Base-by-base conservation (phyloP, 2,113 vertebrate genomes). In the Burhinus bistriatus region DNA sequence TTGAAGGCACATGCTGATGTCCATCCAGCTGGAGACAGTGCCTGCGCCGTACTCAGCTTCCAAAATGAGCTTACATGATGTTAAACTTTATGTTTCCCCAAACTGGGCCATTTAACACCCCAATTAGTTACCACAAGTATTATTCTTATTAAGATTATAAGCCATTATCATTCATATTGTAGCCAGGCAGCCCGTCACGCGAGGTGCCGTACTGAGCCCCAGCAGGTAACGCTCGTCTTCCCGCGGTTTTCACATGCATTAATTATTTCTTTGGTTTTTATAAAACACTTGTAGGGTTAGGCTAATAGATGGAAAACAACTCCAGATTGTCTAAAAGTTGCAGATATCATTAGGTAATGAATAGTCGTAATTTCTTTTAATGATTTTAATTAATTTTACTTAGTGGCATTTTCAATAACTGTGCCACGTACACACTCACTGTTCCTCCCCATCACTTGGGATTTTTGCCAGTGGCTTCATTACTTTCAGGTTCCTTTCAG, bases 301-400 rank as follows among this genome's bases (percentile, higher is more conserved):
- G 32, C 51, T 70, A 70, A 91, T 83, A 65, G 62, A 65, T 2
- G 49, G 80, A 70, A 95, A 79, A 78, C 76, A 86, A 36, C 45
- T 55, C 79, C 66, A 75, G 81, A 55, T 66, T 75, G 70, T 73
- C 84, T 59, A 40, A 75, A 94, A 93, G 76, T 83, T 69, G 20
- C 72, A 83, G 66, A 32, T 83, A 51, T 58, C 72, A 40, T 83
- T 59, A 68, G 47, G 61, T 71, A 81, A 94, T 89, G 70, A 94
- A 91, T 52, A 81, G 61, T 32, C 70, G 11, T 55, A 11, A 66
- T 57, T 88, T 69, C 85, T 57, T 71, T 36, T 68, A 90, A 93
- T 55, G 61, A 79, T 81, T 82, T 92, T 82, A 95, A 97, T 96
- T 92, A 65, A 94, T 91, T 95, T 81, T 70, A 57, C 62, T 86